A percentile compares a stretch with the other conserved stretches of the same genome.
Evolutionary conservation across 2,113 vertebrate genomes (phyloP).

Genomic region (Caranx ignobilis): DNA sequence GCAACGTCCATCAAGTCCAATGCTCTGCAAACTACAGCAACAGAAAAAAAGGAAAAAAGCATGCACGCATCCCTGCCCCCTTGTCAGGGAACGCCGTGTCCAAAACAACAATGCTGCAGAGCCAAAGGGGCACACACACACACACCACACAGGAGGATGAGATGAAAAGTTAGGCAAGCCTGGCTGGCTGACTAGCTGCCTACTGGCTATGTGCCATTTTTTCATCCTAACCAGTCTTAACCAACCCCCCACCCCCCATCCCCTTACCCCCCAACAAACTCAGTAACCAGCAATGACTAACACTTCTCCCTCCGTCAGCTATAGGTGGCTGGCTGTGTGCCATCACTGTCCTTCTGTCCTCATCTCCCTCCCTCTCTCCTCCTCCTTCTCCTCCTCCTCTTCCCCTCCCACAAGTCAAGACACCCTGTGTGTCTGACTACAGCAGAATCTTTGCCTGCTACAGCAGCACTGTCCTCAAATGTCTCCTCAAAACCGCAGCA

Average conservation of each 20-base stretch:
- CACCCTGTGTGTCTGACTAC: conserved; percentile 55
- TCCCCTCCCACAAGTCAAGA: conserved; percentile 55
- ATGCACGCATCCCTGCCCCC: conserved; percentile 31
- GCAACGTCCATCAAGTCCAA: conserved; percentile 63
- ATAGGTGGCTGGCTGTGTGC: conserved; percentile 34
- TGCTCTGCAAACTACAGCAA: conserved; percentile 39
- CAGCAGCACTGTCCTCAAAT: conserved; percentile 76
- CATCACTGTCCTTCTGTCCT: conserved; percentile 47
- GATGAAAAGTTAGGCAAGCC: conserved; percentile 32
- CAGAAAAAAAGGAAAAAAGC: conserved; percentile 4
- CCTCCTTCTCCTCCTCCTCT: conserved; percentile 12
- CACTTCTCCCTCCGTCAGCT: conserved; percentile 9
- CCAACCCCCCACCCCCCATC: background rate
- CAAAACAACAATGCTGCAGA: conserved; percentile 66
- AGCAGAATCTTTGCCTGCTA: conserved; percentile 73
- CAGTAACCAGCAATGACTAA: conserved; percentile 23
- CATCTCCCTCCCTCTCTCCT: conserved; percentile 12
- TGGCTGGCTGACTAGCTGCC: conserved; percentile 31
- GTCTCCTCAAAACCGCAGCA: conserved; percentile 69
- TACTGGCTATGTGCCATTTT: conserved; percentile 35
- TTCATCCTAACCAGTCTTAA: conserved; percentile 18
- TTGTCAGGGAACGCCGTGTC: conserved; percentile 70
- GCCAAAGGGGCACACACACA: conserved; percentile 42
- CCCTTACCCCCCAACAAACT: conserved; percentile 17
- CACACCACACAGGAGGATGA: conserved; percentile 18